Base-by-base conservation (phyloP, 2,888 invertebrate genomes). In the Cryptocheilus praepositus region DNA sequence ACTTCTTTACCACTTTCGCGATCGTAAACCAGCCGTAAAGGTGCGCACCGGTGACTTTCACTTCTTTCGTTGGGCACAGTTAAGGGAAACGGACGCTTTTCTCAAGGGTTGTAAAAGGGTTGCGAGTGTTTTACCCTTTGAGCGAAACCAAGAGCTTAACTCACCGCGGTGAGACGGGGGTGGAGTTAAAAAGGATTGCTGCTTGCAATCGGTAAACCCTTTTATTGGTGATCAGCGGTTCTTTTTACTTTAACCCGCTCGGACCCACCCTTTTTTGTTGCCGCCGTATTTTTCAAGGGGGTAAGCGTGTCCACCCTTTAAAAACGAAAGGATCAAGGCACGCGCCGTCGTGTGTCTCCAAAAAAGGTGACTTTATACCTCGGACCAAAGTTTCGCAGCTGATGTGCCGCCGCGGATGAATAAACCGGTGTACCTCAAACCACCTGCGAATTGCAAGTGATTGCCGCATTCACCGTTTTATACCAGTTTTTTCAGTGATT, bases 151-250 rank as follows among this genome's bases (percentile, higher is more conserved):
- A 28, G 67, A 78, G 67, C 74, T 80, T 73, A 71, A 64, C 76
- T 71, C 73, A 76, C 70, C 73, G 70, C 70, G 72, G 83, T 81
- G 83, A 36, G 36, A 36, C 36, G 36, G 36, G 36, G 81, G 77
- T 65, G 81, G 75, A 79, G 76, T 84, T 76, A 79, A 86, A 86
- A 86, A 83, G 85, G 83, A 86, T 84, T 83, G 70, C 74, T 76
- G 75, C 68, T 73, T 73, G 70, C 76, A 78, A 81, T 72, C 67
- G 73, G 69, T 73, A 79, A 84, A 85, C 80, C 85, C 84, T 82
- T 87, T 88, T 86, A 88, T 86, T 85, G 85, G 86, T 87, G 85
- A 87, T 88, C 82, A 88, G 74, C 72, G 78, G 71, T 80, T 80
- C 81, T 83, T 83, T 84, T 79, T 79, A 66, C 36, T 75, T 83